These are phyloP conservation scores for Neoniphon sammara DNA, from an alignment of 2,797 vertebrate species.

Conservation along the genomic window DNA sequence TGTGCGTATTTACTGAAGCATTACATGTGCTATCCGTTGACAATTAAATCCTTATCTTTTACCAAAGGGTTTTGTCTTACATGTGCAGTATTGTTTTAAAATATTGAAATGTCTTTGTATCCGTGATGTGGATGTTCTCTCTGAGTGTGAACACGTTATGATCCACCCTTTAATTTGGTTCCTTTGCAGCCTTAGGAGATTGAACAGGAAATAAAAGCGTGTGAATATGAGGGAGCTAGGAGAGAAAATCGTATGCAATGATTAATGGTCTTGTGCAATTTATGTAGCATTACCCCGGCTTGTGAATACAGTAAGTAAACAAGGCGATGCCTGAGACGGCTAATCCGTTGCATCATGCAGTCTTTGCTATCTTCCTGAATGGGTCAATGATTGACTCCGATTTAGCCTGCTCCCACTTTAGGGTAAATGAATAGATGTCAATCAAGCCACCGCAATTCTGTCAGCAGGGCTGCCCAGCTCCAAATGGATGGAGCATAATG, in stretches of 20 bases:
- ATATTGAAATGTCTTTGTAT: slow-evolving; percentile 74
- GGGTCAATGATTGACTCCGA: slow-evolving; percentile 80
- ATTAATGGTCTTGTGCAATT: slow-evolving; percentile 74
- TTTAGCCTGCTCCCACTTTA: slow-evolving; percentile 64
- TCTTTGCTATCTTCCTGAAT: slow-evolving; percentile 72
- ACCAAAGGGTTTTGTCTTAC: slow-evolving; percentile 33
- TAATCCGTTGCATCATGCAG: slow-evolving; percentile 69
- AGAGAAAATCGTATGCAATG: slow-evolving; percentile 55
- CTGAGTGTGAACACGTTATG: slow-evolving; percentile 72
- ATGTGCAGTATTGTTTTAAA: slow-evolving; percentile 44
- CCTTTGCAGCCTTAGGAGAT: slow-evolving; percentile 56
- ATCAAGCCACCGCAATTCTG: slow-evolving; percentile 68
- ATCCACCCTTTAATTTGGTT: slow-evolving; percentile 72
- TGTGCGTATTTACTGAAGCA: slow-evolving; percentile 35
- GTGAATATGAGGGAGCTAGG: slow-evolving; percentile 51
- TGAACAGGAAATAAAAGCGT: slow-evolving; percentile 76
- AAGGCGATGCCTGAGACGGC: slow-evolving; percentile 54
- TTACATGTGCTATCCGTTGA: slow-evolving; percentile 17
- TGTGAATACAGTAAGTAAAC: slow-evolving; percentile 66
- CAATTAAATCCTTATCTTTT: slow-evolving; percentile 29
- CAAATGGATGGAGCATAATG: slow-evolving; percentile 54
- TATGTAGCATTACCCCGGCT: slow-evolving; percentile 63
- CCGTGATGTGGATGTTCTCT: slow-evolving; percentile 62
- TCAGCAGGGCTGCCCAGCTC: slow-evolving; percentile 63
- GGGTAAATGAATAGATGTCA: slow-evolving; percentile 80